phyloP scores from a whole-genome alignment of 2,113 vertebrate genomes.

The Otis tarda region DNA sequence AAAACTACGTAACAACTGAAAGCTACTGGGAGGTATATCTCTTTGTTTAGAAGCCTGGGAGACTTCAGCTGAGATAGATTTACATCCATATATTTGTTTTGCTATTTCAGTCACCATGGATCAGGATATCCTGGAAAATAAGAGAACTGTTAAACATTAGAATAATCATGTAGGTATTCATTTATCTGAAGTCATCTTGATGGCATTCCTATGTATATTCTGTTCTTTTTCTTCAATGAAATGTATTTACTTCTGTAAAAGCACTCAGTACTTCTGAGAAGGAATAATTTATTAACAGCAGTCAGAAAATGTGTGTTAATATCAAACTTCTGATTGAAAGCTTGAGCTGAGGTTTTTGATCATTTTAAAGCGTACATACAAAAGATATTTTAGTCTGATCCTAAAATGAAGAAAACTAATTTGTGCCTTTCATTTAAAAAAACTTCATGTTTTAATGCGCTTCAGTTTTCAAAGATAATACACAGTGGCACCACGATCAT shows the following conservation, averaged over 20 bases:
- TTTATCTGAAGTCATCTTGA: not conserved
- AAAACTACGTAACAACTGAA: not conserved
- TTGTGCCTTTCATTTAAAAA: not conserved
- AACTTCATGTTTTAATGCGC: not conserved
- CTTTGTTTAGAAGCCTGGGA: not conserved
- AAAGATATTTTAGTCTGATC: not conserved
- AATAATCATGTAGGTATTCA: not conserved
- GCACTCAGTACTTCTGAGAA: not conserved
- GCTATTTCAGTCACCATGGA: not conserved
- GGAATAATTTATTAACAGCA: not conserved
- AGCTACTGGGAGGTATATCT: not conserved
- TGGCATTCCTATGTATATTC: not conserved
- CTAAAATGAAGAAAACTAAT: not conserved
- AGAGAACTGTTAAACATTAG: not conserved
- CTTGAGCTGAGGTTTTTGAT: not conserved
- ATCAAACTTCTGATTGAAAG: not conserved
- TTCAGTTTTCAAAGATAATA: not conserved
- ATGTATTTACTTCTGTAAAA: not conserved
- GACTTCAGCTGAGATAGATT: not conserved
- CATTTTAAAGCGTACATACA: not conserved
- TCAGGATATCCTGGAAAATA: not conserved
- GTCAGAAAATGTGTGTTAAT: not conserved
- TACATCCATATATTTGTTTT: not conserved
- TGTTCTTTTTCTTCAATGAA: not conserved
- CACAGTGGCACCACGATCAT: not conserved